phyloP scores from a whole-genome alignment of 2,888 invertebrate species.

The Leptinotarsa rubiginosa region DNA sequence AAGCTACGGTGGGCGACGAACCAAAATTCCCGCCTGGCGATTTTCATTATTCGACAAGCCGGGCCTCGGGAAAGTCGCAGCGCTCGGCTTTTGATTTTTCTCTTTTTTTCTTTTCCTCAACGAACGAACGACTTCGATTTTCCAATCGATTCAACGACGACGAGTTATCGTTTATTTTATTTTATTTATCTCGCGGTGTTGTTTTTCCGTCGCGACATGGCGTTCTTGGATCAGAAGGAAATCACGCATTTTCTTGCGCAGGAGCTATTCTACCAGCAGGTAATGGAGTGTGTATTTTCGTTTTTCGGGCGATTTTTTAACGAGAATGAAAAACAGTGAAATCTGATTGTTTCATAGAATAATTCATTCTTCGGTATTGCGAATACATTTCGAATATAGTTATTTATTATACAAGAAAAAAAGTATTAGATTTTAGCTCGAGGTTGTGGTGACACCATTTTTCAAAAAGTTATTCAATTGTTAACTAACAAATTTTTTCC shows the following conservation, averaged over 20 bases:
- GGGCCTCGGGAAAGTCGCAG: constrained; percentile 58
- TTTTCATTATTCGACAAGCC: constrained; percentile 64
- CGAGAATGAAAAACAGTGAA: not conserved
- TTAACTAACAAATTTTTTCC: too few relatives aligned
- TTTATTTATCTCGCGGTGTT: constrained; percentile 27
- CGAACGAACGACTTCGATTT: constrained; percentile 60
- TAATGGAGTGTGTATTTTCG: constrained; percentile 39
- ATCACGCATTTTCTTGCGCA: constrained; percentile 86
- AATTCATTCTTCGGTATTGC: too few relatives aligned
- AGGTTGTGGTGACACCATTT: too few relatives aligned
- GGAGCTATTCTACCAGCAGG: constrained; percentile 85
- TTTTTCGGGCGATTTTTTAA: not conserved
- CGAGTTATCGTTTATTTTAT: constrained; percentile 24
- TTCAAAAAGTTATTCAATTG: too few relatives aligned
- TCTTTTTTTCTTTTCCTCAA: constrained; percentile 51
- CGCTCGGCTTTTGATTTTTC: constrained; percentile 47
- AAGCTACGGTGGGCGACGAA: constrained; percentile 64
- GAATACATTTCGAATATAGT: too few relatives aligned
- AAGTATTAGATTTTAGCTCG: too few relatives aligned
- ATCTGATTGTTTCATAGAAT: too few relatives aligned
- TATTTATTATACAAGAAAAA: too few relatives aligned
- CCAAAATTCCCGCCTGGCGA: constrained; percentile 63
- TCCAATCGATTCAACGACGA: constrained; percentile 34
- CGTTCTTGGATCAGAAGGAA: constrained; percentile 82
- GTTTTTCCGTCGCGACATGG: constrained; percentile 53